Percentiles rank a stretch among this genome's conserved stretches.
Evolutionary conservation across 1,140 invertebrate genomes (phyloP).

Genomic region (Nebria ingens): DNA sequence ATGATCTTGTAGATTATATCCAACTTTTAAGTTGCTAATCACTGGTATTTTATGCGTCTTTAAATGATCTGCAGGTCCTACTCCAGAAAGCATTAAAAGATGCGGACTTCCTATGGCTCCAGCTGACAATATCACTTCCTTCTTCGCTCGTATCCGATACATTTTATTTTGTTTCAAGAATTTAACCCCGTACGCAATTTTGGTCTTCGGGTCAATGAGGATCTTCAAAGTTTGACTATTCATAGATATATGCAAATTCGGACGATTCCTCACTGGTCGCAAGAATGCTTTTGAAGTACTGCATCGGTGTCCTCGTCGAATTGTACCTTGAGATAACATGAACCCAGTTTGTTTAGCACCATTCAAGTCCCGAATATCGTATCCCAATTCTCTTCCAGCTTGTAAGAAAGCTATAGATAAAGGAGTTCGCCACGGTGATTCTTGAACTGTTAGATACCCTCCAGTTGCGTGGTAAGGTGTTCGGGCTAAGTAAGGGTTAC

Average conservation of each 20-base stretch:
- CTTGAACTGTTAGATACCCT: constrained; percentile 76
- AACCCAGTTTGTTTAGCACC: constrained; percentile 74
- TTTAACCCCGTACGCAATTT: constrained; percentile 65
- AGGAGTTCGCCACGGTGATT: constrained; percentile 69
- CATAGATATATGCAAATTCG: constrained; percentile 74
- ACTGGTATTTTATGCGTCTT: constrained; percentile 62
- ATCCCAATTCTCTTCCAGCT: constrained; percentile 69
- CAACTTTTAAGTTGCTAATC: constrained; percentile 63
- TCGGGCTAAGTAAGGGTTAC: constrained; percentile 64
- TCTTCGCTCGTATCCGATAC: constrained; percentile 53
- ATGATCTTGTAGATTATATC: constrained; percentile 76
- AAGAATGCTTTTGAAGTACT: constrained; percentile 84
- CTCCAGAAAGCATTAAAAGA: constrained; percentile 80
- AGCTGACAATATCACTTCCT: constrained; percentile 70
- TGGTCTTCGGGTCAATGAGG: constrained; percentile 50
- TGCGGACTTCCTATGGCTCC: constrained; percentile 74
- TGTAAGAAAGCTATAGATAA: constrained; percentile 70
- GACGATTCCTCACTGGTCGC: constrained; percentile 61
- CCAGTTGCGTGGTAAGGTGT: constrained; percentile 65
- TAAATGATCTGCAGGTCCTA: constrained; percentile 73
- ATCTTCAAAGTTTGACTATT: constrained; percentile 65
- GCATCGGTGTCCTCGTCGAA: constrained; percentile 74
- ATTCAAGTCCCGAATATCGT: constrained; percentile 70
- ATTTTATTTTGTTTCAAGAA: constrained; percentile 54
- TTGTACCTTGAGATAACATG: constrained; percentile 76